Evolutionary conservation across 1,140 invertebrate species (phyloP), one percentile per base, ranked within the genome.

Genomic region (Cydia strobilella): DNA sequence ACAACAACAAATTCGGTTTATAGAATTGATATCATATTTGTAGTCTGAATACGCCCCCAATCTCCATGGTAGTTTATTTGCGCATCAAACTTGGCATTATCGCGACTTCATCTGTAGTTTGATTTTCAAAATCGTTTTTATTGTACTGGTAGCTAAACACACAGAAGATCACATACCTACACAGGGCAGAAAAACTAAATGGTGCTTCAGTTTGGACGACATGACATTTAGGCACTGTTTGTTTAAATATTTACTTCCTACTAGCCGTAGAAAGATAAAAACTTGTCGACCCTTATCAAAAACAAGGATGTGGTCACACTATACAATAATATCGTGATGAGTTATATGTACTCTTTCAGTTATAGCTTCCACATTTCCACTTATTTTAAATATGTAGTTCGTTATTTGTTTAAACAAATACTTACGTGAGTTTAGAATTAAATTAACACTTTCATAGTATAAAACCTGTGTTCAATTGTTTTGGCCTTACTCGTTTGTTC

Each of bases 391-490:
- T 18, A 35, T 39, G 31, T 7, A 31, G 63, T 10, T 66, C 35
- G 31, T 18, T 69, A 69, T 69, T 69, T 69, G 65, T 35, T 35
- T 69, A 59, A 59, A 35, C 65, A 69, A 69, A 69, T 20, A 69
- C 27, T 18, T 35, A 69, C 27, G 31, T 35, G 65, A 42, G 31
- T 69, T 69, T 69, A 69, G 15, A 69, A 35, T 69, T 31, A 69
- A 39, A 69, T 69, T 69, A 69, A 35, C 65, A 69, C 65, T 69
- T 15, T 31, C 9, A 27, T 13, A 69, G 65, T 69, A 69, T 69
- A 69, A 69, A 69, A 39, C 18, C 65, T 69, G 18, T 69, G 65
- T 69, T 42, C 31, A 69, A 69, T 39, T 15, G n/a, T 39, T 35
- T 69, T 10, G 31, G 15, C 12, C 27, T 39, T 69, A 69, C 65